Base-by-base conservation (phyloP, 2,113 vertebrate genomes). In the Theristicus caerulescens region DNA sequence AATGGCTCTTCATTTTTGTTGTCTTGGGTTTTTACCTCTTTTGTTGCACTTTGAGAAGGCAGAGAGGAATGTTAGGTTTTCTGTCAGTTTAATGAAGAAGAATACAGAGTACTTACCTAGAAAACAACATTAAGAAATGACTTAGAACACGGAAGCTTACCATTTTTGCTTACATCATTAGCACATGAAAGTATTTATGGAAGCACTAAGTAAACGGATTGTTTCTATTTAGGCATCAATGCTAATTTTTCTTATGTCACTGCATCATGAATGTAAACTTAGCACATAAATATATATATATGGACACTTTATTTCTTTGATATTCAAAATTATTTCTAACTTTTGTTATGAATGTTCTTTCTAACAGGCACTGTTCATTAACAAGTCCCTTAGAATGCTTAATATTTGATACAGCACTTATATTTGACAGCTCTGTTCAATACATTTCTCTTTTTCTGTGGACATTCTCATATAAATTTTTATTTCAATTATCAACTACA, bases 61-160 rank as follows among this genome's bases (percentile, higher is more conserved):
- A 67, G 29, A 82, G 31, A 54, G 11, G 61, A 72, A 82, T 16
- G 18, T 57, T 88, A 69, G 27, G 65, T 91, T 97, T 97, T 94
- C 94, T 89, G 78, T 91, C 95, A 95, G 52, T 52, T 95, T 92
- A 96, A 90, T 57, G 88, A 96, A 96, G 95, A 94, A 73, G 92
- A 96, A 95, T 29, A 95, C 27, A 59, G 44, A 81, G 73, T 98
- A 98, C 98, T 98, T 98, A 98, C 98, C 97, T 98, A 98, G 77
- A 97, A 97, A 97, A 97, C 4, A 98, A 96, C 58, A 72, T 90
- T 36, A 93, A 46, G 72, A 94, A 92, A 80, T 11, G 21, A 79
- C 91, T 22, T 95, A 97, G 40, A 93, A 46, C 19, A 59, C 22
- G 18, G 64, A 94, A 69, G 24, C 3, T 32, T 61, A 80, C 5